These are phyloP conservation scores for Ceuthmochares aereus DNA, from an alignment of 2,113 vertebrate genomes.

Conservation along the genomic window DNA sequence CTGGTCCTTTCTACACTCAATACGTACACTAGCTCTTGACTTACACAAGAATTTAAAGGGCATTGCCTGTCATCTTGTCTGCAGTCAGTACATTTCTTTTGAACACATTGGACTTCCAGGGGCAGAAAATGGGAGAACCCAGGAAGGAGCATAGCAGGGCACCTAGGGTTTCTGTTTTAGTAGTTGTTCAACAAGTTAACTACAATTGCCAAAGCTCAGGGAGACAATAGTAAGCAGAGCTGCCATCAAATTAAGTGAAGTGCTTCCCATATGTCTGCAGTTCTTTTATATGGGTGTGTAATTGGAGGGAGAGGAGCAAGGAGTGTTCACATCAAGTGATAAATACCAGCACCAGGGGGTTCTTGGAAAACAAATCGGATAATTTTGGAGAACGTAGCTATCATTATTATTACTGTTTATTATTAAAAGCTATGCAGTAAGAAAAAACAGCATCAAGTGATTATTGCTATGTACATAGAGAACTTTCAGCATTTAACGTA, in stretches of 20 bases:
- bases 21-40: not conserved
- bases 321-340: not conserved
- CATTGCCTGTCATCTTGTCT: not conserved
- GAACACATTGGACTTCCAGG: not conserved
- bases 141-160: not conserved
- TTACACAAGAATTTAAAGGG: not conserved
- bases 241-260: not conserved
- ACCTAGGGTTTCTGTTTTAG: not conserved
- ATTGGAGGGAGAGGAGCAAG: not conserved
- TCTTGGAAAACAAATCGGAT: constrained; percentile 60
- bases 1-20: not conserved
- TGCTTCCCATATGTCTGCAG: not conserved
- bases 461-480: constrained; percentile 78
- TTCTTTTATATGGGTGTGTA: not conserved
- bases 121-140: not conserved
- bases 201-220: not conserved
- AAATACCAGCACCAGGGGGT: constrained; percentile 44
- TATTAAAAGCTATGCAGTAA: constrained; percentile 3
- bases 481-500: constrained; percentile 80
- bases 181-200: not conserved
- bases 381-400: constrained; percentile 35
- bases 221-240: not conserved
- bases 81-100: not conserved
- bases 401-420: constrained; percentile 43
- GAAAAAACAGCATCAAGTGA: constrained; percentile 71